Evolutionary conservation across 2,888 invertebrate species (phyloP), one percentile per base, ranked within the genome.

Genomic region (Lepetodrilus schrolli): DNA sequence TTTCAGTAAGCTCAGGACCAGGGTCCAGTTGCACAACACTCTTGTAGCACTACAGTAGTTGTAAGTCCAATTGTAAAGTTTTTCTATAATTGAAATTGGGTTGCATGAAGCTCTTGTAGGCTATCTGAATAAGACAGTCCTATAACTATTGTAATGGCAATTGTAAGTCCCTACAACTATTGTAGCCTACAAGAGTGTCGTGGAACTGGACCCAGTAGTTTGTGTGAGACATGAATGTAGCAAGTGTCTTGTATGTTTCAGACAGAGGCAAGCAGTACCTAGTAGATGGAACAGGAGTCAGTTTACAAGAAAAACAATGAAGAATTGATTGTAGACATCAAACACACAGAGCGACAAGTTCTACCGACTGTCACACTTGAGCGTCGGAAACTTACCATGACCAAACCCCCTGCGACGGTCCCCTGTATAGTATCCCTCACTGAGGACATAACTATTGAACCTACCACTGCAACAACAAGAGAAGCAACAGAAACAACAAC

Each of bases 331-430:
- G 83, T 83, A 76, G 79, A 78, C 75, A 75, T 84, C 66, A 82
- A 80, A 78, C 77, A 77, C 70, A 78, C 82, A 21, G 78, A 83
- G 65, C 79, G 82, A 49, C 78, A 83, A 75, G 78, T 83, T 43
- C 80, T 85, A 68, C 83, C 83, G 48, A 78, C 84, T 47, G 82
- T 86, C 51, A 79, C 83, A 70, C 79, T 87, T 72, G 84, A 86
- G 76, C 80, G 82, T 75, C 80, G 81, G 72, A 78, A 82, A 70
- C 83, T 87, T 76, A 84, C 78, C 71, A 83, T 87, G 85, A 79
- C 76, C 70, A 78, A 78, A 73, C 79, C 80, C 58, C 78, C 82
- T 71, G 75, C 72, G 36, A 74, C 66, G 34, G 49, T 68, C 66
- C 58, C 73, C 75, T 73, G 69, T 50, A 73, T 68, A 72, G 69